phyloP scores from a whole-genome alignment of 2,888 invertebrate species.

The Byasa hedistus region DNA sequence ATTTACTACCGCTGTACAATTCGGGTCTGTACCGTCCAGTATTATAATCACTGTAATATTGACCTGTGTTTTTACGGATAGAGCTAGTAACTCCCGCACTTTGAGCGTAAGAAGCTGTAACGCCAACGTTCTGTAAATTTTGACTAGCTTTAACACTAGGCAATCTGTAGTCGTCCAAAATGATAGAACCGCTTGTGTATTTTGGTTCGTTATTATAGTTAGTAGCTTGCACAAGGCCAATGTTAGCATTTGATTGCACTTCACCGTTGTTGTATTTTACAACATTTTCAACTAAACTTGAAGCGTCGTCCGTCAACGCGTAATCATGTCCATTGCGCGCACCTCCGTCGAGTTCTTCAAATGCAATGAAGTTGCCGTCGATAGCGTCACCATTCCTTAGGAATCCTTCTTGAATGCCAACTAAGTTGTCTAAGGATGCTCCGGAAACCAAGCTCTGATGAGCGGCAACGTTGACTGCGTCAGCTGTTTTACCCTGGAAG shows the following conservation, averaged over 20 bases:
- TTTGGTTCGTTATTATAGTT: constrained; percentile 50
- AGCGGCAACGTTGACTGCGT: constrained; percentile 70
- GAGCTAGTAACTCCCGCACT: constrained; percentile 23
- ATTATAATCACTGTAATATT: constrained; percentile 33
- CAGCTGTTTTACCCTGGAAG: constrained; percentile 71
- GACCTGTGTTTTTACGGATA: constrained; percentile 25
- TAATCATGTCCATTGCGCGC: constrained; percentile 36
- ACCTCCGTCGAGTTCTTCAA: constrained; percentile 58
- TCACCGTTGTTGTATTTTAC: constrained; percentile 41
- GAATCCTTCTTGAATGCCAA: constrained; percentile 69
- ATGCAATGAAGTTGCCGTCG: constrained; percentile 65
- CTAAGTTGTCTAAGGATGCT: constrained; percentile 65
- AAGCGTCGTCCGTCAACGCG: constrained; percentile 40
- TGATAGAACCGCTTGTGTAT: constrained; percentile 67
- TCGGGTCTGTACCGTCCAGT: constrained; percentile 33
- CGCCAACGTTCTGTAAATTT: constrained; percentile 5
- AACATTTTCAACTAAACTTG: constrained; percentile 32
- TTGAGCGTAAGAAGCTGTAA: constrained; percentile 22
- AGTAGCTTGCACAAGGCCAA: constrained; percentile 61
- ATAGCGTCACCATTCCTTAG: constrained; percentile 56
- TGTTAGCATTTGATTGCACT: constrained; percentile 37
- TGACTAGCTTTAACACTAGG: constrained; percentile 28
- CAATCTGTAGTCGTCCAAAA: constrained; percentile 66
- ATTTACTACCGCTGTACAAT: constrained; percentile 43
- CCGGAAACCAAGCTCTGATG: constrained; percentile 73